These are phyloP conservation scores for Anas flavirostris DNA, from an alignment of 2,797 vertebrate species.

Conservation along the genomic window DNA sequence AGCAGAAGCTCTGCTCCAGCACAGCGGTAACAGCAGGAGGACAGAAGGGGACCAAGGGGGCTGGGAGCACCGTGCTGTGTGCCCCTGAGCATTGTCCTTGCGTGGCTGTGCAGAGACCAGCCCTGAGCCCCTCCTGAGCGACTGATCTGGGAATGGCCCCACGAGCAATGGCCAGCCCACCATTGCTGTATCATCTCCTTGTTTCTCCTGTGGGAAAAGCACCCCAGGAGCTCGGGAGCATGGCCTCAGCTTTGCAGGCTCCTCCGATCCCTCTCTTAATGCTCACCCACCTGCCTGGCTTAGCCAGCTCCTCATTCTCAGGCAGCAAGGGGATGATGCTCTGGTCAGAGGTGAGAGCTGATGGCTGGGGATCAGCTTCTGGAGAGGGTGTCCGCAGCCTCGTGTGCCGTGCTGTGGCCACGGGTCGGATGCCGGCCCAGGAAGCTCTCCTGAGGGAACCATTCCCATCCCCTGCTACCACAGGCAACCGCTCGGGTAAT, in stretches of 20 bases:
- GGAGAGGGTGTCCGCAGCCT: background rate
- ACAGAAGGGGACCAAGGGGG: background rate
- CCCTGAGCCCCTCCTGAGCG: background rate
- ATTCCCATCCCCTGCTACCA: constrained; percentile 58
- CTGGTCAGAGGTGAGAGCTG: background rate
- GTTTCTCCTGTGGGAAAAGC: background rate
- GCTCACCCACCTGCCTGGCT: background rate
- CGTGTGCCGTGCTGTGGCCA: background rate
- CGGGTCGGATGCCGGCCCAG: fast-evolving
- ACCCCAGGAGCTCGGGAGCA: background rate
- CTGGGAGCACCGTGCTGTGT: background rate
- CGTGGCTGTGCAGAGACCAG: background rate
- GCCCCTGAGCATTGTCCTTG: background rate
- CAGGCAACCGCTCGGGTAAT: constrained; percentile 42
- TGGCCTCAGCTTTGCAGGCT: background rate
- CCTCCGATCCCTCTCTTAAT: background rate
- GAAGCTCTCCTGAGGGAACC: constrained; percentile 45
- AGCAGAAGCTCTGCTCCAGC: background rate
- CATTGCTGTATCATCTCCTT: background rate
- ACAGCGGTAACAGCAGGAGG: background rate
- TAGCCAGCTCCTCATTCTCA: background rate
- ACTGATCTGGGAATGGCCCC: background rate
- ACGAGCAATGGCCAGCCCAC: background rate
- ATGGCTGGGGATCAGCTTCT: background rate
- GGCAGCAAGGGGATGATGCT: background rate